Evolutionary conservation across 1,140 invertebrate species (phyloP).

Genomic region (Andrena cerasifolii): DNA sequence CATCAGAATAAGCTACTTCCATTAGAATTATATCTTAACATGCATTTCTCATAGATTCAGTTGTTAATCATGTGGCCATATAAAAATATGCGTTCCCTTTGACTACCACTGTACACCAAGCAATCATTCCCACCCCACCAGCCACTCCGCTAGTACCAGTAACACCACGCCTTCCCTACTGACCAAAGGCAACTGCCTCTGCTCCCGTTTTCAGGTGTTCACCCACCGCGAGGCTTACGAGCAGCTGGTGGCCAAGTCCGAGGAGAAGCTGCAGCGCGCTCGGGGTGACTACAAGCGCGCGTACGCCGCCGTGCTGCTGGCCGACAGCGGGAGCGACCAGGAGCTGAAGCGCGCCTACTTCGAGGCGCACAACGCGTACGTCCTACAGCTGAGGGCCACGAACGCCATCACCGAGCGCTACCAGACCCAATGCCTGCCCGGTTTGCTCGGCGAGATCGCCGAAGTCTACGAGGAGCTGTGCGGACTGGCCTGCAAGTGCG

Average conservation of each 20-base stretch:
- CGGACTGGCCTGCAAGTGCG: slow-evolving; percentile 74
- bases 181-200: neutral
- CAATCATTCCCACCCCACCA: no score
- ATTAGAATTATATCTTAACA: no score
- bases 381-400: slow-evolving; percentile 95
- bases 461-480: slow-evolving; percentile 79
- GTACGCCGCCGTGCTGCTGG: slow-evolving; percentile 88
- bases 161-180: no score
- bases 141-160: no score
- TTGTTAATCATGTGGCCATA: no score
- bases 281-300: slow-evolving; percentile 93
- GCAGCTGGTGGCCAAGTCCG: slow-evolving; percentile 93
- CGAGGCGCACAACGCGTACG: slow-evolving; percentile 96
- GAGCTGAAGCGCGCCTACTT: slow-evolving; percentile 89
- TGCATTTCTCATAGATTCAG: no score
- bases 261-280: slow-evolving; percentile 89
- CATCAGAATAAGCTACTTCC: no score
- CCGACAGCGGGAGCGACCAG: slow-evolving; percentile 76
- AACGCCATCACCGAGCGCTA: slow-evolving; percentile 92
- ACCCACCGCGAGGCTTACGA: slow-evolving; percentile 95
- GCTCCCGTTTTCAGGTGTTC: slow-evolving; percentile 84
- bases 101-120: no score
- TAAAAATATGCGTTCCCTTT: no score
- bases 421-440: slow-evolving; percentile 77
- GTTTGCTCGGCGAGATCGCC: slow-evolving; percentile 75